Evolutionary conservation across 2,797 vertebrate species (phyloP).

Genomic region (Syngnathus acus): DNA sequence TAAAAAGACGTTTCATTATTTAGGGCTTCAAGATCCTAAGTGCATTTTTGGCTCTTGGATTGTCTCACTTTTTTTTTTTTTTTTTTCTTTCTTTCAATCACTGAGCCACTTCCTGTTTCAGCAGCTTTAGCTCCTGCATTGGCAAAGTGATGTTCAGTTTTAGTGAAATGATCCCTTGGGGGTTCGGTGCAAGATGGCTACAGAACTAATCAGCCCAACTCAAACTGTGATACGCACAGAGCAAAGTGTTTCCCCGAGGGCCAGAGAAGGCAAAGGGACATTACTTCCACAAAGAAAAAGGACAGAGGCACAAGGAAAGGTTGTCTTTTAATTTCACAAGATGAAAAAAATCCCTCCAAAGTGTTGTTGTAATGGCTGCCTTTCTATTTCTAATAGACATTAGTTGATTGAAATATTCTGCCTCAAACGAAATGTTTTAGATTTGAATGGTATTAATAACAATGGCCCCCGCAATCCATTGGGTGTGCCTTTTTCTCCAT

Average conservation of each 20-base stretch:
- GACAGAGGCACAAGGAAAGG: slow-evolving; percentile 41
- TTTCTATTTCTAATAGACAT: slow-evolving; percentile 23
- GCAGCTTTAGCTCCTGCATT: slow-evolving; percentile 29
- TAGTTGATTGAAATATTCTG: slow-evolving; percentile 8
- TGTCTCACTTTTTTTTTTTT: slow-evolving; percentile 9
- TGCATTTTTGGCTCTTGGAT: slow-evolving; percentile 64
- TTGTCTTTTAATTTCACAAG: slow-evolving; percentile 51
- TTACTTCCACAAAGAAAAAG: slow-evolving; percentile 61
- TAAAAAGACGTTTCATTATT: slow-evolving; percentile 66
- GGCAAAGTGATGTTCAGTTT: slow-evolving; percentile 44
- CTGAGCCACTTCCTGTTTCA: slow-evolving; percentile 30
- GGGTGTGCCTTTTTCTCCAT: neutral
- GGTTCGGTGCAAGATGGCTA: slow-evolving; percentile 55
- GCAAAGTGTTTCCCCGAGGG: slow-evolving; percentile 61
- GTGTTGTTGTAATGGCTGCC: slow-evolving; percentile 47
- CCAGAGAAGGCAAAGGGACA: slow-evolving; percentile 56
- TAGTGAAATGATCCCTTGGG: slow-evolving; percentile 43
- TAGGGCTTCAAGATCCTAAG: slow-evolving; percentile 61
- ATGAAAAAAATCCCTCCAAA: slow-evolving; percentile 53
- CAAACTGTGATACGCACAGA: slow-evolving; percentile 53
- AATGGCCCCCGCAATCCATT: neutral
- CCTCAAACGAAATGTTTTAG: neutral
- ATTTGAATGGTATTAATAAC: neutral
- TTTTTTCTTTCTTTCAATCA: neutral
- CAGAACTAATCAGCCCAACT: slow-evolving; percentile 60